Evolutionary conservation across 2,113 vertebrate genomes (phyloP), one percentile per base, ranked within the genome.

Genomic region (Vidua chalybeata): DNA sequence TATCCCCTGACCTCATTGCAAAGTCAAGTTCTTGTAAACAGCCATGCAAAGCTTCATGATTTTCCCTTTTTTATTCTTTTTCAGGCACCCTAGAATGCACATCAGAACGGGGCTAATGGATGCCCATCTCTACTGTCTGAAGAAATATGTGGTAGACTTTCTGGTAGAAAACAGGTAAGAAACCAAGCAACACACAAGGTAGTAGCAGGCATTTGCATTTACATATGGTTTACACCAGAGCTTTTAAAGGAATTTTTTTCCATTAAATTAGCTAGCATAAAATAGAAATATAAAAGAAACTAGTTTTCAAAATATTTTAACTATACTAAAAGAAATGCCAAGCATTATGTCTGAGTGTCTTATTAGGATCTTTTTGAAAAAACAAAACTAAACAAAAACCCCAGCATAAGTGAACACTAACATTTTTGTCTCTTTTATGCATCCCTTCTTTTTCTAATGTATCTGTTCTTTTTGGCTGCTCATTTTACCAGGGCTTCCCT

Each of bases 71-170:
- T 59, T 87, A 46, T 80, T 49, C 76, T 91, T 82, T 92, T 93
- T 28, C 97, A 99, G 99, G 96, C 98, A 99, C 96, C 99, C 99
- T 72, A 98, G 99, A 94, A 99, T 99, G 97, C 98, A 98, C 95
- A 99, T 99, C 97, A 99, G 98, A 96, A 99, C 99, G 26, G 99
- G 98, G 43, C 98, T 99, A 6, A 98, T 99, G 96, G 99, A 99
- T 39, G 99, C 99, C 89, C 99, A 99, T 95, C 99, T 99, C 79
- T 99, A 99, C 97, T 99, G 99, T 94, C 97, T 99, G 97, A 99
- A 99, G 97, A 99, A 99, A 97, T 99, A 98, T 0, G 98, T 99
- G 74, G 97, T 99, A 84, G 99, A 99, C 95, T 99, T 99, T 95
- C 98, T 99, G 51, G 97, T 98, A 63, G 98, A 99, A 94, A 99